phyloP scores from a whole-genome alignment of 2,113 vertebrate species.

The Brevimyrus niger region DNA sequence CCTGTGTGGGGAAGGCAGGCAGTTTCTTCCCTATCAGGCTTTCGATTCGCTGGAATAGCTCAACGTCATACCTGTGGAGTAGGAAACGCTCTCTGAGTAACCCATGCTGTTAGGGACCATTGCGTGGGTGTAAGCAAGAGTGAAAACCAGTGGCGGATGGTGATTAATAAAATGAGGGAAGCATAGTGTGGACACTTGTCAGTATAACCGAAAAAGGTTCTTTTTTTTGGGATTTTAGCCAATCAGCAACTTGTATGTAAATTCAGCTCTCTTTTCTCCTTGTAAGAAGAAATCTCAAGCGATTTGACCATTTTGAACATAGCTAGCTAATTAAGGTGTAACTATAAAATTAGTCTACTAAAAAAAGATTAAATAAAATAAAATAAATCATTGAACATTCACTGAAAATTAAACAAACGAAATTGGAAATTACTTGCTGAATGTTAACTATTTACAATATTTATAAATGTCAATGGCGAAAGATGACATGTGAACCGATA shows the following conservation, averaged over 20 bases:
- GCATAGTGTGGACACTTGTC: neutral
- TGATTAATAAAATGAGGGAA: neutral
- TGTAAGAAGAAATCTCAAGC: neutral
- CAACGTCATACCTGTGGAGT: conserved; percentile 81
- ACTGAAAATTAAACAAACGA: too few species aligned
- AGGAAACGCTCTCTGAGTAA: neutral
- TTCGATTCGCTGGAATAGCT: conserved; percentile 95
- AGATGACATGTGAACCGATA: neutral
- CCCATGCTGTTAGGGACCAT: neutral
- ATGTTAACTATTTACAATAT: neutral
- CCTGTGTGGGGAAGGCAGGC: conserved; percentile 86
- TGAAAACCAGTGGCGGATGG: neutral
- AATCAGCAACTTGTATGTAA: too few species aligned
- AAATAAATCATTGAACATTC: too few species aligned
- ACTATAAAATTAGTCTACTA: neutral
- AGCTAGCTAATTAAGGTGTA: too few species aligned
- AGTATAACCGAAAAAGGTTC: neutral
- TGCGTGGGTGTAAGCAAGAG: neutral
- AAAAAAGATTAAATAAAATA: too few species aligned
- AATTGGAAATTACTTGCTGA: too few species aligned
- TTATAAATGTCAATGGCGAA: neutral
- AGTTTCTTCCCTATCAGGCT: conserved; percentile 92
- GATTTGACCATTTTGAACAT: neutral
- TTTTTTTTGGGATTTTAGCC: neutral
- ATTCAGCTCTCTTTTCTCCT: neutral